Conservation (phyloP, 2,888 invertebrate species). For the Hyalella azteca region DNA sequence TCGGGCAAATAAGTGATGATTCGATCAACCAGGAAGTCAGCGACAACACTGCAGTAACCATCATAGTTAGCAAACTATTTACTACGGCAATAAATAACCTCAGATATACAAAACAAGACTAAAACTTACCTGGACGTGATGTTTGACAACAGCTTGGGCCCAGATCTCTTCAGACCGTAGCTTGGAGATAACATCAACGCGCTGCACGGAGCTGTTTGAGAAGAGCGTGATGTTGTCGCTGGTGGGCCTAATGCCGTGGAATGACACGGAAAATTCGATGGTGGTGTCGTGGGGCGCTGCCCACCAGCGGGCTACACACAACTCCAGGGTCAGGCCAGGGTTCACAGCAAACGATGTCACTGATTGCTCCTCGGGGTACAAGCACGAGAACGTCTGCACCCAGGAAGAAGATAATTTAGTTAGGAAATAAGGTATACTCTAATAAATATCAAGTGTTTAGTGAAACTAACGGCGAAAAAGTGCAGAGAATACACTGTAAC, state of each 20-base stretch:
- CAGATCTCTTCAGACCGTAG: conserved; percentile 80
- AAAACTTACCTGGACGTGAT: conserved; percentile 63
- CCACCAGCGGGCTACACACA: conserved; percentile 59
- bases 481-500: too few relatives aligned
- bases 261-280: conserved; percentile 49
- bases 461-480: too few relatives aligned
- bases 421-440: too few relatives aligned
- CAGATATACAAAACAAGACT: too few relatives aligned
- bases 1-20: too few relatives aligned
- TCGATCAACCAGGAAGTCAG: too few relatives aligned
- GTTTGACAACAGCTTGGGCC: conserved; percentile 76
- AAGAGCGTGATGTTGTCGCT: not conserved
- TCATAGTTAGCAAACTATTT: too few relatives aligned
- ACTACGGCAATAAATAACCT: too few relatives aligned
- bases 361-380: conserved; percentile 23
- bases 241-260: conserved; percentile 43
- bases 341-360: conserved; percentile 43
- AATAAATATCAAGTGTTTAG: too few relatives aligned
- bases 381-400: conserved; percentile 24
- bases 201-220: conserved; percentile 68
- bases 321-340: conserved; percentile 55
- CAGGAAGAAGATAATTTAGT: not conserved
- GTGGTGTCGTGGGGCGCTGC: conserved; percentile 51
- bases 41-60: too few relatives aligned
- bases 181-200: conserved; percentile 72